These are phyloP conservation scores for Temnothorax curvispinosus DNA, from an alignment of 1,140 invertebrate genomes.

Conservation along the genomic window DNA sequence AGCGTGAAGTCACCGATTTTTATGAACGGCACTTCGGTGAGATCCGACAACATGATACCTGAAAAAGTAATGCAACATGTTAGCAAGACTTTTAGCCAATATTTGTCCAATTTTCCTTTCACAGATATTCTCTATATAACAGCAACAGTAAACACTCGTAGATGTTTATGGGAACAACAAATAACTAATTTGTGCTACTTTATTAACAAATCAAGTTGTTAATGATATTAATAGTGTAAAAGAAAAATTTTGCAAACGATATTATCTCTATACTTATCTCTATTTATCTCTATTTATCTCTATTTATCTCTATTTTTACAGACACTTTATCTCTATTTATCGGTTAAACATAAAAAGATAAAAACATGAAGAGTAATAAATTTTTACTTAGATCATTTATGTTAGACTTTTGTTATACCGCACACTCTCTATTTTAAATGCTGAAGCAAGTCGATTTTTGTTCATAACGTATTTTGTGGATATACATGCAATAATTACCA, in stretches of 20 bases:
- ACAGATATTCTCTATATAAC: neutral
- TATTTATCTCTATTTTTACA: too few relatives aligned
- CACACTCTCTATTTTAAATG: neutral
- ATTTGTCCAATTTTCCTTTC: neutral
- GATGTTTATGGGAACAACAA: neutral
- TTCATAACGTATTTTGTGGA: neutral
- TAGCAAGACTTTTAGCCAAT: neutral
- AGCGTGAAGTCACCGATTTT: constrained; percentile 89
- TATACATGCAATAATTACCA: neutral
- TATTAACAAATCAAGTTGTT: neutral
- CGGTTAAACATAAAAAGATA: neutral
- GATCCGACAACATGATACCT: constrained; percentile 89
- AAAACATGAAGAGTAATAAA: neutral
- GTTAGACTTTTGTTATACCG: neutral
- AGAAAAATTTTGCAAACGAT: neutral
- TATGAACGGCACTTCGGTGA: constrained; percentile 88
- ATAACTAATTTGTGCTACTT: neutral
- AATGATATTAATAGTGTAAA: neutral
- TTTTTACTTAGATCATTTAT: neutral
- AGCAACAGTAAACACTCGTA: neutral
- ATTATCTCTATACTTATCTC: neutral
- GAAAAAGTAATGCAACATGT: constrained; percentile 79
- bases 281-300: too few relatives aligned
- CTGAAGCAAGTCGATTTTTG: neutral
- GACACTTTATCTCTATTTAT: neutral